Evolutionary conservation across 2,797 vertebrate genomes (phyloP).

Genomic region (Urosaurus nigricauda): DNA sequence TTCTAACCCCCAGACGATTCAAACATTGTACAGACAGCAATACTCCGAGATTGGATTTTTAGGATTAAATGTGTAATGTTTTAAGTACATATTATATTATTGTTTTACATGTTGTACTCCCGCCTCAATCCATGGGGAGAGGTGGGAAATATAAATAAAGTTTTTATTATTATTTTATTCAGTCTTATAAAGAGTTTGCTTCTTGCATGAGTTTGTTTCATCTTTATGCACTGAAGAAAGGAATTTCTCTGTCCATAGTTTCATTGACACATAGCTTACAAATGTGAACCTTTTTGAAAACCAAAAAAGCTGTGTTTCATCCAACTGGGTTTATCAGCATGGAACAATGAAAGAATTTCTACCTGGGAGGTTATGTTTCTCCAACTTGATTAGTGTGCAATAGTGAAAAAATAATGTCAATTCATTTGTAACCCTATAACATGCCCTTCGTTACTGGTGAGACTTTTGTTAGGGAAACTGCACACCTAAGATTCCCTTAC

Average conservation of each 20-base stretch:
- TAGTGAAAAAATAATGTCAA: neutral
- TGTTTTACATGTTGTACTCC: no score
- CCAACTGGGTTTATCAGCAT: neutral
- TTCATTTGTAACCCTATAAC: neutral
- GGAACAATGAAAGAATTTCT: neutral
- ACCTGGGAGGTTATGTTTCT: neutral
- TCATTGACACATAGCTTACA: neutral
- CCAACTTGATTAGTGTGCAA: neutral
- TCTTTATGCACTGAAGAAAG: neutral
- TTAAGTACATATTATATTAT: no score
- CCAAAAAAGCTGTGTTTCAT: neutral
- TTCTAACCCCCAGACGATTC: no score
- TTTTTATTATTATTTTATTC: no score
- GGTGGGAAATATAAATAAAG: no score
- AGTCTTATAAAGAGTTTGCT: neutral
- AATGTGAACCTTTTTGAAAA: neutral
- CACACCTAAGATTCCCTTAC: no score
- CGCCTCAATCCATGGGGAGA: no score
- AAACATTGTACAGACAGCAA: no score
- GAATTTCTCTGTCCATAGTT: neutral
- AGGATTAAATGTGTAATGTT: no score
- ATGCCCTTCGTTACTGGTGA: no score
- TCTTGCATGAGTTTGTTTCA: neutral
- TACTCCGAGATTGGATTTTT: no score
- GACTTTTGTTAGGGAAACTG: no score